Percentiles rank a stretch among this genome's conserved stretches.
Conservation (phyloP, 92 coral and sea anemone genomes). For the Epizoanthus rinbou region DNA sequence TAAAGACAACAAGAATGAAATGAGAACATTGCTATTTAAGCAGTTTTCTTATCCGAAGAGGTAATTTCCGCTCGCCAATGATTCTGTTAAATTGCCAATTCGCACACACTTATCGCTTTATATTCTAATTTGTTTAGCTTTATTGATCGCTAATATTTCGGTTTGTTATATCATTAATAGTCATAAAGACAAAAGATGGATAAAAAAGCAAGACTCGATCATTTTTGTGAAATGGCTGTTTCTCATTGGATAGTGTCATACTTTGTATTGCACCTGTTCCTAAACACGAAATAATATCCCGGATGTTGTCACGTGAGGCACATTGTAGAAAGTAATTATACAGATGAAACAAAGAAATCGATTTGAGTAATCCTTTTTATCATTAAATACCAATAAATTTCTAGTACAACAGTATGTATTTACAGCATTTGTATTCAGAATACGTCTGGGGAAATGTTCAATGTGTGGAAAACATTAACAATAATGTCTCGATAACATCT, state of each 20-base stretch:
- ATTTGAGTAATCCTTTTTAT: not conserved
- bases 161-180: conserved; percentile 29
- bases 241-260: conserved; percentile 23
- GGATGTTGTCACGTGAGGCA: conserved; percentile 9
- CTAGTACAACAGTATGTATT: not conserved
- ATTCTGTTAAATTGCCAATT: conserved; percentile 4
- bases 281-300: not conserved
- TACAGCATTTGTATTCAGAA: not conserved
- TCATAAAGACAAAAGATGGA: conserved; percentile 32
- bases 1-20: conserved; percentile 21
- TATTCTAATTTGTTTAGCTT: conserved; percentile 5
- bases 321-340: not conserved
- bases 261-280: conserved; percentile 29
- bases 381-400: not conserved
- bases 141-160: not conserved
- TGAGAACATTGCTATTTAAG: not conserved
- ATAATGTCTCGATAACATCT: conserved; percentile 21
- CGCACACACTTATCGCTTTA: conserved; percentile 7
- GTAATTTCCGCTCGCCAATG: not conserved
- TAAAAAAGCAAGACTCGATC: conserved; percentile 1
- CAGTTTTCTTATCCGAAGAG: not conserved
- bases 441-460: not conserved
- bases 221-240: not conserved
- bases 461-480: conserved; percentile 13
- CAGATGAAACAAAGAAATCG: not conserved